phyloP scores from a whole-genome alignment of 2,888 invertebrate genomes.

The Anthrax anthrax region DNA sequence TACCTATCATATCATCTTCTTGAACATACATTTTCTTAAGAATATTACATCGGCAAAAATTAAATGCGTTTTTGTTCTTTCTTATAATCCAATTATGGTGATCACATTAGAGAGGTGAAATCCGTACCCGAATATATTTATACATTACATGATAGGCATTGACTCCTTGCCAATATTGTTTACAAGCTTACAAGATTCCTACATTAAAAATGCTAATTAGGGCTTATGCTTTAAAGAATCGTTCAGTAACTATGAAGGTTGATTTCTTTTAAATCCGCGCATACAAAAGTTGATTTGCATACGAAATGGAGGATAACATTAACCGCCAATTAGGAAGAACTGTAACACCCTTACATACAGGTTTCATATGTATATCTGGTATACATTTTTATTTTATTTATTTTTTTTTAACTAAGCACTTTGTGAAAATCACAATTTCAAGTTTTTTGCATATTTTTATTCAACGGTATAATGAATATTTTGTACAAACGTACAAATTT shows the following conservation, averaged over 20 bases:
- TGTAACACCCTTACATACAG: slow-evolving; percentile 19
- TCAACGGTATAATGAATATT: no score
- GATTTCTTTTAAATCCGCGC: slow-evolving; percentile 10
- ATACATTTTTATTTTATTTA: no score
- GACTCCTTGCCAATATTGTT: slow-evolving; percentile 15
- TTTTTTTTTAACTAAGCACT: no score
- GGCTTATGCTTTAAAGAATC: slow-evolving; percentile 11
- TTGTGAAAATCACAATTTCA: no score
- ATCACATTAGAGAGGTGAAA: slow-evolving; percentile 1
- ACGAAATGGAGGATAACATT: slow-evolving; percentile 26
- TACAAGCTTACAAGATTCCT: slow-evolving; percentile 28
- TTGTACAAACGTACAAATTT: no score
- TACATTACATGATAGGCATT: slow-evolving; percentile 7
- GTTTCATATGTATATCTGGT: no score
- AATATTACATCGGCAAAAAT: slow-evolving; percentile 1
- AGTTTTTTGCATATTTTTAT: no score
- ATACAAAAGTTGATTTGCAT: slow-evolving; percentile 11
- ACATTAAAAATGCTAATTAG: slow-evolving; percentile 34
- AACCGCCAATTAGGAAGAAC: slow-evolving; percentile 34
- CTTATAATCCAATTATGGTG: slow-evolving; percentile 5
- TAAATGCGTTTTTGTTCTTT: slow-evolving; percentile 3
- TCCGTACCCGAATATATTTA: neutral
- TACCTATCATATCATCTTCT: no score
- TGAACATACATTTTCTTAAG: neutral
- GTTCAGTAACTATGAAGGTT: neutral